These are phyloP conservation scores for Neomicropteryx cornuta DNA, from an alignment of 1,140 invertebrate genomes.

Conservation along the genomic window DNA sequence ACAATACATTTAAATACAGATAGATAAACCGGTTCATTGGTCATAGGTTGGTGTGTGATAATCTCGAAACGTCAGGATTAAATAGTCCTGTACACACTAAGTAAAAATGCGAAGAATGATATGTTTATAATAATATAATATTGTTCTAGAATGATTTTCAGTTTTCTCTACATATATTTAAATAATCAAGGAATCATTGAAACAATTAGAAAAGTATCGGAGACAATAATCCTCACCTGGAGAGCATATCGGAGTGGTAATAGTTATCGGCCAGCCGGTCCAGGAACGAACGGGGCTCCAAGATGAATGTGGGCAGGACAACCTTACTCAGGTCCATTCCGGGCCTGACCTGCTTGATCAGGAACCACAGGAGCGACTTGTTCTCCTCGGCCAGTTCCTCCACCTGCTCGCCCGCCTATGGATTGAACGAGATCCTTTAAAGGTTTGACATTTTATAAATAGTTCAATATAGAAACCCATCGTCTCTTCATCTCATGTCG, in stretches of 20 bases:
- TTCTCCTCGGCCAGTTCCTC: constrained; percentile 91
- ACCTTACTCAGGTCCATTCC: constrained; percentile 96
- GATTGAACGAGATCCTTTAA: constrained; percentile 10
- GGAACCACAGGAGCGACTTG: constrained; percentile 87
- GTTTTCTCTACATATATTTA: constrained; percentile 2
- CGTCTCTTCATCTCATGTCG: background rate
- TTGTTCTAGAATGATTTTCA: too few relatives aligned
- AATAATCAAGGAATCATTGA: background rate
- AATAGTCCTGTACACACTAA: too few relatives aligned
- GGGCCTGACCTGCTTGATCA: constrained; percentile 88
- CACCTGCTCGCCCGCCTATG: constrained; percentile 74
- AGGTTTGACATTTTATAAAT: background rate
- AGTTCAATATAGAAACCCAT: background rate
- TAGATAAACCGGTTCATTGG: too few relatives aligned
- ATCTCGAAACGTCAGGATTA: too few relatives aligned
- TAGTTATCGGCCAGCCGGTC: constrained; percentile 91
- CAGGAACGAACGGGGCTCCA: constrained; percentile 86
- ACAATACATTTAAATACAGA: too few relatives aligned
- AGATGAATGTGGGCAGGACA: constrained; percentile 78
- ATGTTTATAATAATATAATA: too few relatives aligned
- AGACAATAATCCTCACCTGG: constrained; percentile 64
- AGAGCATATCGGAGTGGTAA: constrained; percentile 84
- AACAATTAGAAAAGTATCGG: too few relatives aligned
- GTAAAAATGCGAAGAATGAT: too few relatives aligned
- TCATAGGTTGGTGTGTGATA: too few relatives aligned